Conservation (phyloP, 1,140 invertebrate species). For the Tyrophagus putrescentiae region DNA sequence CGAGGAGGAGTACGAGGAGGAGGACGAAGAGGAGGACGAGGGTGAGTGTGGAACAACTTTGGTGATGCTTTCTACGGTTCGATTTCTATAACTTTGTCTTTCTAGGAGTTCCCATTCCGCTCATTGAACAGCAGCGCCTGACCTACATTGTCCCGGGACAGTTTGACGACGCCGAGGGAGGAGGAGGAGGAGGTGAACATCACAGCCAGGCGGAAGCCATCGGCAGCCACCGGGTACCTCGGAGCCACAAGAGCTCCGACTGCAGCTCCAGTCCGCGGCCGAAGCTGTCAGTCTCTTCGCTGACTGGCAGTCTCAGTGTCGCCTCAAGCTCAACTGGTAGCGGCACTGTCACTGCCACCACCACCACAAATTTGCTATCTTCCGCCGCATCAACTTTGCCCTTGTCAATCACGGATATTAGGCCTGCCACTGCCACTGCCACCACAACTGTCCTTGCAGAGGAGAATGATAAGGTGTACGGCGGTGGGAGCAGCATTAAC, state of each 20-base stretch:
- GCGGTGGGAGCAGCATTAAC: not conserved
- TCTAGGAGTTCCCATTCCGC: slow-evolving; percentile 22
- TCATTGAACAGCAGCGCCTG: slow-evolving; percentile 13
- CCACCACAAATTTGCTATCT: no score
- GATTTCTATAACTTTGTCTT: not conserved
- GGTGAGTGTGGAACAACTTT: slow-evolving; percentile 16
- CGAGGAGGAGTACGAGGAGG: slow-evolving; percentile 29
- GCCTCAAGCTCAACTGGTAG: no score
- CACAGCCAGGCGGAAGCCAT: no score
- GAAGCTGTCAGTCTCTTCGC: no score
- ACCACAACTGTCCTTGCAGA: no score
- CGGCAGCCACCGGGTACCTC: no score
- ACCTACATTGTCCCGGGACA: slow-evolving; percentile 7
- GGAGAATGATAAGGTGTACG: slow-evolving; percentile 3
- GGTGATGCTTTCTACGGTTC: not conserved
- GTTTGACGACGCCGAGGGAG: slow-evolving; percentile 15
- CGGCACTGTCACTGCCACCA: no score
- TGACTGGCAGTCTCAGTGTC: no score
- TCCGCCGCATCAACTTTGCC: not conserved
- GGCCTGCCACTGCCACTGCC: no score
- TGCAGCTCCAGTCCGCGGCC: not conserved
- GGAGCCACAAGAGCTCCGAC: no score
- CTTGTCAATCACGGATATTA: slow-evolving; percentile 5
- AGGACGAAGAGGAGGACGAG: slow-evolving; percentile 27
- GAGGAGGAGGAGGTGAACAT: no score